Base-by-base conservation (phyloP, 2,113 vertebrate species). In the Nipponia nippon region DNA sequence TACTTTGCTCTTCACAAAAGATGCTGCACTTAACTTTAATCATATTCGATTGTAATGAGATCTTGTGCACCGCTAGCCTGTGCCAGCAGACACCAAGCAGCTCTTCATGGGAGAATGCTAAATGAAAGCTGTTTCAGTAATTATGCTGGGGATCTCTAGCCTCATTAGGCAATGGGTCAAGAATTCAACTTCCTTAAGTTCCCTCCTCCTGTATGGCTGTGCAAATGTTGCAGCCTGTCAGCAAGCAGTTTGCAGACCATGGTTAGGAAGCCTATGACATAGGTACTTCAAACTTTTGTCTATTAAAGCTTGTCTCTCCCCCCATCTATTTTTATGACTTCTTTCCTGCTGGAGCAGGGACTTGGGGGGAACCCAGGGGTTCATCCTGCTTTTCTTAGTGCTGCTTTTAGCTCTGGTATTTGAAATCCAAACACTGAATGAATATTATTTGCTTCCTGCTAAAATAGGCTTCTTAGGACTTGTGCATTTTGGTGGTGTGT, bases 51-150 rank as follows among this genome's bases (percentile, higher is more conserved):
- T 77, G 91, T 83, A 95, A 96, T 62, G 72, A 61, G 83, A 96
- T 90, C 85, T 38, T 47, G 29, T 69, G 70, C 13, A 1, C 16
- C 66, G 73, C 72, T 52, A 10, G 78, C 49, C 55, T 56, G 36
- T 95, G 84, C 94, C 95, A 95, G 87, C 65, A 94, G 89, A 93
- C 87, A 93, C 94, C 50, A 4, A 49, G 62, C 58, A 80, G 8
- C 23, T 81, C 73, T 83, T 81, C 40, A 14, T 84, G 93, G 95
- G 93, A 95, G 94, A 97, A 93, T 94, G 69, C 73, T 87, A 91
- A 96, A 93, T 89, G 91, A 95, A 95, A 91, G 52, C 83, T 91
- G 59, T 2, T 82, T 87, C 59, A 23, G 69, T 85, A 82, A 76
- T 94, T 92, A 49, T 72, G 40, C 83, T 9, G 1, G 56, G 62